Evolutionary conservation across 1,140 invertebrate genomes (phyloP).

Genomic region (Mycetomoellerius zeteki): DNA sequence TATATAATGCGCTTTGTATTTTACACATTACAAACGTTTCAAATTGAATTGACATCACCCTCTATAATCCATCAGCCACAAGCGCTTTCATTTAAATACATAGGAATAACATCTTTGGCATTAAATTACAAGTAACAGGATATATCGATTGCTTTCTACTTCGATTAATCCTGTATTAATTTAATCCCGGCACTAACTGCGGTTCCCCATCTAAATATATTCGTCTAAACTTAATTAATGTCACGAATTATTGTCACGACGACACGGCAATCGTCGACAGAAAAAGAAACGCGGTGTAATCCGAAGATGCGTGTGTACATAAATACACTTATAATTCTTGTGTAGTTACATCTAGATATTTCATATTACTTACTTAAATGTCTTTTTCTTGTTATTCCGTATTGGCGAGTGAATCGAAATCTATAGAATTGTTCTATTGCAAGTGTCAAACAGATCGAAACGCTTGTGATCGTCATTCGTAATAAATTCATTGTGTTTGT

Average conservation of each 20-base stretch:
- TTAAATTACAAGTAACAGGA: slow-evolving; percentile 49
- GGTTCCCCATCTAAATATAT: slow-evolving; percentile 31
- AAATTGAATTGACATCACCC: slow-evolving; percentile 26
- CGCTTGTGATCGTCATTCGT: slow-evolving; percentile 43
- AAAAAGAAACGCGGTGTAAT: slow-evolving; percentile 59
- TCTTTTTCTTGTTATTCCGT: slow-evolving; percentile 62
- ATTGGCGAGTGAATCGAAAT: slow-evolving; percentile 78
- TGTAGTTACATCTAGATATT: slow-evolving; percentile 70
- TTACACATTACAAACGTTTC: slow-evolving; percentile 46
- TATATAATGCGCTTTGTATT: slow-evolving; percentile 34
- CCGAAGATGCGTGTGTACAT: slow-evolving; percentile 66
- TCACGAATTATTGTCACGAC: slow-evolving; percentile 46
- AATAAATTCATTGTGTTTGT: slow-evolving; percentile 29
- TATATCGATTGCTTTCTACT: slow-evolving; percentile 50
- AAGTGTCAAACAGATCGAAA: slow-evolving; percentile 66
- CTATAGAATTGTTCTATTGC: slow-evolving; percentile 71
- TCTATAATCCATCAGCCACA: slow-evolving; percentile 31
- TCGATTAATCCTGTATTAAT: slow-evolving; percentile 46
- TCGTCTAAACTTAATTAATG: slow-evolving; percentile 45
- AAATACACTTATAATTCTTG: slow-evolving; percentile 74
- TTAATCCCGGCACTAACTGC: slow-evolving; percentile 52
- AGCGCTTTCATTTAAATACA: slow-evolving; percentile 24
- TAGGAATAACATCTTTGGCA: slow-evolving; percentile 44
- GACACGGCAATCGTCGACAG: slow-evolving; percentile 51
- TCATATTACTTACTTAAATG: slow-evolving; percentile 69